Conservation (phyloP, 2,888 invertebrate species). For the Apotomis turbidana region DNA sequence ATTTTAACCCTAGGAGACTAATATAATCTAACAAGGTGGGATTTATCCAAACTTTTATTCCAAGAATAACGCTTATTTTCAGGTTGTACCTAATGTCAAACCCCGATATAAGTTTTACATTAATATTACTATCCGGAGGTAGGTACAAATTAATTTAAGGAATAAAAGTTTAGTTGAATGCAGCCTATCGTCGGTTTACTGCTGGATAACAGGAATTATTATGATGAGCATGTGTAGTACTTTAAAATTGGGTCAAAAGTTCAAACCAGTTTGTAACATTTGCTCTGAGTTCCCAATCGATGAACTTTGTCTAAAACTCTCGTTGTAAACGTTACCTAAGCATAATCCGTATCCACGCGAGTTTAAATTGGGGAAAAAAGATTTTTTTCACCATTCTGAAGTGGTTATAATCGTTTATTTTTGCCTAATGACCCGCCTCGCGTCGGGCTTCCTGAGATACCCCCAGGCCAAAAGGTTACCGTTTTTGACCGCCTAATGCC, state of each 20-base stretch:
- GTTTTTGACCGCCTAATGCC: conserved; percentile 59
- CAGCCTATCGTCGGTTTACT: background rate
- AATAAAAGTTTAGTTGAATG: too few species aligned
- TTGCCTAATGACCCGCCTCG: conserved; percentile 66
- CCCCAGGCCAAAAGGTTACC: conserved; percentile 62
- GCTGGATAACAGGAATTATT: conserved; percentile 15
- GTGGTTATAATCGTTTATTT: conserved; percentile 67
- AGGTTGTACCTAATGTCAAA: too few species aligned
- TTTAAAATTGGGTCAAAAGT: conserved; percentile 36
- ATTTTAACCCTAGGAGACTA: too few species aligned
- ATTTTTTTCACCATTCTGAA: conserved; percentile 57
- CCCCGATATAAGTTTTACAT: too few species aligned
- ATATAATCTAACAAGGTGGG: too few species aligned
- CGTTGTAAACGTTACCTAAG: conserved; percentile 28
- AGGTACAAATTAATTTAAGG: too few species aligned
- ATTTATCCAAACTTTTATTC: too few species aligned
- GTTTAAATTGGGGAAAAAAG: conserved; percentile 51
- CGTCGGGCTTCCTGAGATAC: conserved; percentile 62
- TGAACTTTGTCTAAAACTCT: conserved; percentile 31
- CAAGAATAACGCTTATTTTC: too few species aligned
- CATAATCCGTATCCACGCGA: conserved; percentile 28
- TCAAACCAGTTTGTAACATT: conserved; percentile 30
- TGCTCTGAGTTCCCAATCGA: conserved; percentile 26
- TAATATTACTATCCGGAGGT: too few species aligned
- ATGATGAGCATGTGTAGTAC: conserved; percentile 19